Evolutionary conservation across 2,113 vertebrate genomes (phyloP).

Genomic region (Natator depressus): DNA sequence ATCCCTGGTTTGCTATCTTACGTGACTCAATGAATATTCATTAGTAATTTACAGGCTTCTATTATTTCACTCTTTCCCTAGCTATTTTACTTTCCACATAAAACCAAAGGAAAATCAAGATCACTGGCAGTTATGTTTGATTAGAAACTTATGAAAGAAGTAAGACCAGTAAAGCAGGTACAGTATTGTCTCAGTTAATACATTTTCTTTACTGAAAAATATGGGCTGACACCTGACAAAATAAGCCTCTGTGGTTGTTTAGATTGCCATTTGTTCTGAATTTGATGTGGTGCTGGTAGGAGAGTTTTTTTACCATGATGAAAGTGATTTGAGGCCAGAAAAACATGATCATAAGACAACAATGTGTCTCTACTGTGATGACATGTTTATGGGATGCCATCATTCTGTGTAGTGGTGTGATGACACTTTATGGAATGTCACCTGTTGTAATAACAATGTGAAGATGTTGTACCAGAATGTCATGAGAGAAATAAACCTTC

Average conservation of each 20-base stretch:
- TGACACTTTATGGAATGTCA: background rate
- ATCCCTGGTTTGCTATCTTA: background rate
- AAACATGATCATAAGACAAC: background rate
- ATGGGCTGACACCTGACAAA: background rate
- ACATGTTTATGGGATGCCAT: background rate
- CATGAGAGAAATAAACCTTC: background rate
- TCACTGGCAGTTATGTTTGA: background rate
- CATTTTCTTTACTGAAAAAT: background rate
- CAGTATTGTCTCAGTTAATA: background rate
- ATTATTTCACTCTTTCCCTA: slow-evolving; percentile 20
- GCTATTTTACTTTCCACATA: background rate
- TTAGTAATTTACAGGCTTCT: slow-evolving; percentile 25
- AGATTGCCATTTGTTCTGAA: background rate
- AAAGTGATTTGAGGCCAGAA: background rate
- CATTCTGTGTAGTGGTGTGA: background rate
- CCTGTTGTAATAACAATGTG: background rate
- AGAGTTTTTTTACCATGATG: too few relatives aligned
- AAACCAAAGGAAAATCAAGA: slow-evolving; percentile 6
- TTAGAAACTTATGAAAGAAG: background rate
- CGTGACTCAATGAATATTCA: slow-evolving; percentile 41
- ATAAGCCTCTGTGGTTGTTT: background rate
- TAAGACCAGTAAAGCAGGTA: background rate
- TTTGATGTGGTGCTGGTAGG: background rate
- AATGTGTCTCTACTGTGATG: background rate
- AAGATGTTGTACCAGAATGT: fast-evolving